Evolutionary conservation across 2,113 vertebrate species (phyloP).

Genomic region (Xyliphius kryptos): DNA sequence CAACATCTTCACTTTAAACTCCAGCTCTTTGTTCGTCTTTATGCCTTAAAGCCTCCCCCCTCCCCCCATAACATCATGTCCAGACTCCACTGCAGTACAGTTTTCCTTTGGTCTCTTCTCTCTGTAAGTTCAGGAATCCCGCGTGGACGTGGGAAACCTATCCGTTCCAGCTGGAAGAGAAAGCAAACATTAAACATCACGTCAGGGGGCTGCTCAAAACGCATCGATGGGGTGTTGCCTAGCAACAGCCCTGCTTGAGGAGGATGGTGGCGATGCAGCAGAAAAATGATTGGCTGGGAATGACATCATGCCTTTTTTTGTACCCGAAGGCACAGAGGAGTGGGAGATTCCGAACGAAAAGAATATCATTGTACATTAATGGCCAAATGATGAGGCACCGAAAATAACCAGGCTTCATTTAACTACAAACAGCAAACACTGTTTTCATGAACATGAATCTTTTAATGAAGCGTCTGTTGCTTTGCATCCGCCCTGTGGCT

Average conservation of each 20-base stretch:
- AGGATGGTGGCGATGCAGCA: conserved; percentile 63
- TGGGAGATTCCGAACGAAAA: conserved; percentile 49
- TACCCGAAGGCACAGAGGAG: conserved; percentile 54
- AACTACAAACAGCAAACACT: too few relatives aligned
- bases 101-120: too few relatives aligned
- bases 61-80: too few relatives aligned
- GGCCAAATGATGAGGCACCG: conserved; percentile 40
- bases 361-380: conserved; percentile 40
- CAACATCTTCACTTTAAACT: too few relatives aligned
- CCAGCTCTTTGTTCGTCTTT: too few relatives aligned
- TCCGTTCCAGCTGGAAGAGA: conserved; percentile 53
- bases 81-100: too few relatives aligned
- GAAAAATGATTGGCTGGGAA: conserved; percentile 67
- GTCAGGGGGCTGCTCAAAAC: conserved; percentile 49
- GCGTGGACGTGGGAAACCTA: conserved; percentile 44
- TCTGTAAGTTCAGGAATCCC: conserved; percentile 36
- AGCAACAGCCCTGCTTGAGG: conserved; percentile 53
- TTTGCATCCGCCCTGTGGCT: not conserved
- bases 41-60: too few relatives aligned
- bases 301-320: conserved; percentile 64
- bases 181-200: conserved; percentile 56
- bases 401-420: too few relatives aligned
- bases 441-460: too few relatives aligned
- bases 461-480: too few relatives aligned
- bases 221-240: conserved; percentile 61